Base-by-base conservation (phyloP, 1,140 invertebrate species). In the Aphidius gifuensis region DNA sequence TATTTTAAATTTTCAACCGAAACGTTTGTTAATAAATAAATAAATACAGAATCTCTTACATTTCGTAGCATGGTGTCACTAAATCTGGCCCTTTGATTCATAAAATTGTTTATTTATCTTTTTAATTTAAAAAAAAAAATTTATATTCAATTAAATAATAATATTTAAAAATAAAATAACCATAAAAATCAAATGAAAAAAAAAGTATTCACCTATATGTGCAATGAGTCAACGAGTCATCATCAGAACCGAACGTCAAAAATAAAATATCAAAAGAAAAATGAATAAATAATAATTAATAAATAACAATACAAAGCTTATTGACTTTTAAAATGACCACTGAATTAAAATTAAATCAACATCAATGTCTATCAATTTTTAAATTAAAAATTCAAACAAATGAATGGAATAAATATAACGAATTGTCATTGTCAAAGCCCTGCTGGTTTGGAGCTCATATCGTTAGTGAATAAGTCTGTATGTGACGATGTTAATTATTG, bases 371-470 rank as follows among this genome's bases (percentile, higher is more conserved):
- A 76, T 77, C 75, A 75, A 67, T 70, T 71, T 73, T 69, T 70
- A 59, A 62, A 53, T 45, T 40, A n/a, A 9, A 62, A 68, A 67
- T 69, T 61, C 58, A 65, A 62, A 72, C 64, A 70, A 61, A 55
- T 55, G 38, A 55, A 44, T 11, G 40, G 39, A 38, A 55, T 55
- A 39, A 55, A 55, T 42, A 40, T 68, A 69, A 60, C 66, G 71
- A 77, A 72, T 73, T 76, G 70, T 78, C 74, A 72, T 77, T 72
- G 69, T 77, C 76, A 78, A 74, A 77, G 77, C 77, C 77, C 77
- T 79, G 77, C 77, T 79, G 77, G 77, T 77, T 77, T 79, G 74
- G 77, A 78, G 76, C 77, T 79, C 77, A 79, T 79, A 78, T 79
- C 77, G 75, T 79, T 79, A 78, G 77, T 71, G 73, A 72, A 69